Base-by-base conservation (phyloP, 2,888 invertebrate genomes). In the Orchesellides sinensis region DNA sequence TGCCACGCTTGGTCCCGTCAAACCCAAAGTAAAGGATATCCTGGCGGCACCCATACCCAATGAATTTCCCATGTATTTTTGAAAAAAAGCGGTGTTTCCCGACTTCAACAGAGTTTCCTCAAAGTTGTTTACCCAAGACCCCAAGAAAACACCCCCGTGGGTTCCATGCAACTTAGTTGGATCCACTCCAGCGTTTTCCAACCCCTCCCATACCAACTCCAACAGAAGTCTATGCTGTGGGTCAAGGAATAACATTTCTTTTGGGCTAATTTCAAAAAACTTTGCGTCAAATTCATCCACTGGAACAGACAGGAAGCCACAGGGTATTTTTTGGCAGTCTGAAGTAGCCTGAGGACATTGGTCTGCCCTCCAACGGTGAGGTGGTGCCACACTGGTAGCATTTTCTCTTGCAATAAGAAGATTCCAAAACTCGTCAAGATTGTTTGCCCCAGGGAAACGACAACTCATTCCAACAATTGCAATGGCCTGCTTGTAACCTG, bases 51-150 rank as follows among this genome's bases (percentile, higher is more conserved):
- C 63, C 1, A 78, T 61, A 2, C 83, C 72, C 19, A 69, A 56
- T 8, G 70, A 68, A 23, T 72, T 78, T n/a, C 83, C 83, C 59
- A 83, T 56, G 40, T 78, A 83, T 8, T 17, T 66, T 19, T 66
- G 3, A 40, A 66, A 75, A 40, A 66, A 75, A 1, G 65, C 66
- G 25, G 25, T 27, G 4, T 2, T 21, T n/a, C 66, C 66, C 8
- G 32, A 21, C 2, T 29, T 6, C 12, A 12, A 21, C 27, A 75
- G 3, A 3, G 69, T 40, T 12, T 78, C 78, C 32, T 69, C 69
- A 47, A 35, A 78, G 32, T 78, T 69, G 27, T 78, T 69, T 1
- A 59, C 69, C 78, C 78, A 78, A 2, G 56, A 35, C 6, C 68
- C 78, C 21, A 78, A 27, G 21, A 47, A 78, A 21, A 69, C 54